Conservation (phyloP, 2,888 invertebrate genomes). For the Rhingia rostrata region DNA sequence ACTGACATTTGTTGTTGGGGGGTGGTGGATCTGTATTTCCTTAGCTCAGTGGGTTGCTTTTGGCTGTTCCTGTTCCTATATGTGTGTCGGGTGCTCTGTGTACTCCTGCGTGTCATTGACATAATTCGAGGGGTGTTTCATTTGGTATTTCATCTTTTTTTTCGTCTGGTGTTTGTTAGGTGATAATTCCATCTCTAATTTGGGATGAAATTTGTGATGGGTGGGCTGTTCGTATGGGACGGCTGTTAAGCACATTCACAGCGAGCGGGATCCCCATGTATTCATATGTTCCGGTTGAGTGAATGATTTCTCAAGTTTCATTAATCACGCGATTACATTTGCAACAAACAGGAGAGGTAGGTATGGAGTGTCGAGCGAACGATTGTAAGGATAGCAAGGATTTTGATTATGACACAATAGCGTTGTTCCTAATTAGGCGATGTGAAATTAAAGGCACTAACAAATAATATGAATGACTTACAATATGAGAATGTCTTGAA, state of each 20-base stretch:
- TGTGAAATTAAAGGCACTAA: slow-evolving; percentile 59
- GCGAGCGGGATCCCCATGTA: slow-evolving; percentile 53
- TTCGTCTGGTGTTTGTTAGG: slow-evolving; percentile 27
- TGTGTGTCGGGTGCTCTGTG: slow-evolving; percentile 10
- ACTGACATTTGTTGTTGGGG: slow-evolving; percentile 61
- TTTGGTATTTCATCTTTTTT: slow-evolving; percentile 27
- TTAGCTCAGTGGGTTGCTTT: background rate
- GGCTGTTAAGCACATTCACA: slow-evolving; percentile 40
- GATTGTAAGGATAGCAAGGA: slow-evolving; percentile 18
- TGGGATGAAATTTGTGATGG: slow-evolving; percentile 60
- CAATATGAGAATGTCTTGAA: slow-evolving; percentile 42
- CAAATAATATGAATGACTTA: slow-evolving; percentile 68
- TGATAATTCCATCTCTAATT: slow-evolving; percentile 70
- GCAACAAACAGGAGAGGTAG: slow-evolving; percentile 22
- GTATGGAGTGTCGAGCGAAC: slow-evolving; percentile 5
- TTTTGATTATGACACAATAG: slow-evolving; percentile 64
- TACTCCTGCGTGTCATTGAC: slow-evolving; percentile 67
- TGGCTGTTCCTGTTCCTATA: background rate
- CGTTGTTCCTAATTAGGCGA: slow-evolving; percentile 68
- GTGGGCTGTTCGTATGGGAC: background rate
- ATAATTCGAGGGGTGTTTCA: slow-evolving; percentile 61
- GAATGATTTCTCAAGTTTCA: slow-evolving; percentile 70
- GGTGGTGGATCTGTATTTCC: background rate
- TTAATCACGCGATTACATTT: slow-evolving; percentile 68
- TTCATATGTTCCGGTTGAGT: slow-evolving; percentile 65